A percentile compares a stretch with the other conserved stretches of the same genome.
Conservation (phyloP, 2,797 vertebrate genomes). For the Sebastolobus alascanus region DNA sequence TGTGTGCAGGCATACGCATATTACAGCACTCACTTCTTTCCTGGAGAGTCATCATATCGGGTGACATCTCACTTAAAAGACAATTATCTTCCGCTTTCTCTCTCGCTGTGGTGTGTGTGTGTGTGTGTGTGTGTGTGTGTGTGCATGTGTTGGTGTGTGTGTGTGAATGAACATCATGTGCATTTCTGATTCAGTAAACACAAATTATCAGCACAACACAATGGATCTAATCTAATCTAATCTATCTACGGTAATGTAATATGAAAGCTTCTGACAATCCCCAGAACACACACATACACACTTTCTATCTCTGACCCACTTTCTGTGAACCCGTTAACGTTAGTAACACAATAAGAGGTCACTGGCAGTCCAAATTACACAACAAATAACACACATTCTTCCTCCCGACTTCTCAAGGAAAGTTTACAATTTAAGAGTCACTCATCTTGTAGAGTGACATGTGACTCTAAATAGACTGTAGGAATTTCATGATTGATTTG, state of each 20-base stretch:
- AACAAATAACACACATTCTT: conserved; percentile 6
- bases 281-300: conserved; percentile 16
- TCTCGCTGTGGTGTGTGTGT: neutral
- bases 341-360: conserved; percentile 39
- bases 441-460: neutral
- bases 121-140: neutral
- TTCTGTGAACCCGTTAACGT: conserved; percentile 52
- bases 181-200: conserved; percentile 52
- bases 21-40: conserved; percentile 6
- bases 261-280: conserved; percentile 60
- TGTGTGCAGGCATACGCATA: neutral
- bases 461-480: neutral
- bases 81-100: neutral
- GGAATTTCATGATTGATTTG: neutral
- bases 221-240: conserved; percentile 46
- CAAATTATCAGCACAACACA: conserved; percentile 49
- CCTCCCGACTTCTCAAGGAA: neutral
- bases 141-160: neutral
- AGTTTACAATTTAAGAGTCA: neutral
- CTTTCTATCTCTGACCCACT: conserved; percentile 63
- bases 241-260: conserved; percentile 46
- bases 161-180: conserved; percentile 11
- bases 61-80: conserved; percentile 12
- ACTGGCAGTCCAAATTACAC: conserved; percentile 25
- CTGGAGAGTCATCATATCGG: conserved; percentile 31